Percentiles rank a stretch among this genome's conserved stretches.
phyloP scores from a whole-genome alignment of 2,888 invertebrate species.

The Phalangium opilio region DNA sequence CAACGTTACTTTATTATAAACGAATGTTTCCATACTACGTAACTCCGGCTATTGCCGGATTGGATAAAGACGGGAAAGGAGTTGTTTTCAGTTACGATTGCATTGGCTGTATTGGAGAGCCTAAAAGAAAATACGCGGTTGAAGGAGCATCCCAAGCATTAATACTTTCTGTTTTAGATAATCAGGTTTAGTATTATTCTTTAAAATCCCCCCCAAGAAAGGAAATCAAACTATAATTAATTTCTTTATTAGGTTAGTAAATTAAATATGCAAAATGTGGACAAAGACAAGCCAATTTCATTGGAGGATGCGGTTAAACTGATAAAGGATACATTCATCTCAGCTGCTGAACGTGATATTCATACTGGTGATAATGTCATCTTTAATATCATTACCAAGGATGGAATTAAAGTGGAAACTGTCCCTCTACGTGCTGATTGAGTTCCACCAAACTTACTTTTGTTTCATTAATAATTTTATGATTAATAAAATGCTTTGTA shows the following conservation, averaged over 20 bases:
- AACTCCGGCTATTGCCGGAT: constrained; percentile 79
- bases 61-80: constrained; percentile 82
- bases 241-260: constrained; percentile 50
- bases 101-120: constrained; percentile 80
- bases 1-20: constrained; percentile 86
- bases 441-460: too few relatives aligned
- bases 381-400: constrained; percentile 73
- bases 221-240: background rate
- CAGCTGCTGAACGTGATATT: constrained; percentile 95
- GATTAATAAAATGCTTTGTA: background rate
- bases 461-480: background rate
- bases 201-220: background rate
- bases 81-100: constrained; percentile 94
- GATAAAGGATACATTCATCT: constrained; percentile 89
- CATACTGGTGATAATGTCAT: constrained; percentile 84
- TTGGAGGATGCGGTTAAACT: constrained; percentile 67
- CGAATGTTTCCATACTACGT: constrained; percentile 98
- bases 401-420: constrained; percentile 50
- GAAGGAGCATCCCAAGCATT: constrained; percentile 67
- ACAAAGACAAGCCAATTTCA: constrained; percentile 41
- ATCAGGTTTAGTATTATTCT: constrained; percentile 44
- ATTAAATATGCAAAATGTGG: constrained; percentile 62
- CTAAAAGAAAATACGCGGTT: constrained; percentile 51
- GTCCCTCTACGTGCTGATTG: constrained; percentile 79
- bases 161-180: constrained; percentile 87